Base-by-base conservation (phyloP, 2,888 invertebrate genomes). In the Himalopsyche tibetana region DNA sequence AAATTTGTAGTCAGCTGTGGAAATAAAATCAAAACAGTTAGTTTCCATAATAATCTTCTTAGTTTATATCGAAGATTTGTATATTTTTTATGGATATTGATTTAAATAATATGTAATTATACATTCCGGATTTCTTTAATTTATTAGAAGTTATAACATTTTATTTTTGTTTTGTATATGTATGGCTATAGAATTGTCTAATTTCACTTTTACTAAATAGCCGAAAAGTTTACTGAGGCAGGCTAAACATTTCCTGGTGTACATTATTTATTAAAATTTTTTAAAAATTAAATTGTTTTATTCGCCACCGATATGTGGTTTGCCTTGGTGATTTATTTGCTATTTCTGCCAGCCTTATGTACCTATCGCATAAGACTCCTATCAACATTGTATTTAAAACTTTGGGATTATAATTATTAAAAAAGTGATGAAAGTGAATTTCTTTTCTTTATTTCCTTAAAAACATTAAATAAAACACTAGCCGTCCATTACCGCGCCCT, bases 311-410 rank as follows among this genome's bases (percentile, higher is more conserved):
- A 28, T 40, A 56, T 12, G 86, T 81, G 69, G 86, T 81, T 86
- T 83, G 86, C 81, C 83, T 83, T 81, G 83, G 86, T 83, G 51
- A 81, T 81, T 80, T n/a, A 69, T 86, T 83, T 83, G 83, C 86
- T 83, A 80, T 63, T 86, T 81, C 82, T 82, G 88, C 85, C 85
- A 85, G 88, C 84, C 86, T 88, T 82, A 82, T 86, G 85, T 88
- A 85, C 81, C 63, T 63, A 63, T 79, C 85, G 82, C 85, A 83
- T 80, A 82, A 85, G 83, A 86, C 56, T 86, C 81, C 80, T 83
- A 80, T 85, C 84, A 83, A 81, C 84, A 85, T 85, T 86, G 88
- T 88, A 86, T 85, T 85, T 85, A 81, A 88, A 83, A 88, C 86
- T 86, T 83, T 86, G 86, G 86, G 86, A 86, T 85, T 85, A 82